Base-by-base conservation (phyloP, 2,888 invertebrate genomes). In the Eristalis arbustorum region DNA sequence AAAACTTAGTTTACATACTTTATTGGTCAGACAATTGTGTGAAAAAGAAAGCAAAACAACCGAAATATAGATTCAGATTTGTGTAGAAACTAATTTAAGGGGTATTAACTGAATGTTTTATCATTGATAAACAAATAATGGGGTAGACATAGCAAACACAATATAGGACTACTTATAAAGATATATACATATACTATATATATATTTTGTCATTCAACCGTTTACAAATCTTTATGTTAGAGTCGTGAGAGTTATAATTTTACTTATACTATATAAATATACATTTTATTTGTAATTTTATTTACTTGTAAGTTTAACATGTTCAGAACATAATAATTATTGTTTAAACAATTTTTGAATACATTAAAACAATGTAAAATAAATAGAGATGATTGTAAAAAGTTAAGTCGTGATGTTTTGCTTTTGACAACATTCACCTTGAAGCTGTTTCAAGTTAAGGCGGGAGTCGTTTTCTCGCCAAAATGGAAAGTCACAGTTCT, bases 381-480 rank as follows among this genome's bases (percentile, higher is more conserved):
- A 71, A 82, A 85, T 73, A 57, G 74, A 75, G 75, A 40, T 82
- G 56, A 85, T 85, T 85, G 82, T 85, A 85, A 82, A 85, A 82
- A 71, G 69, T 81, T 23, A 40, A 23, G 18, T 34, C 18, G 4
- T 49, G 49, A 3, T 40, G 23, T 11, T 67, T 73, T 62, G 59
- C 22, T 61, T 61, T 34, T 8, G 25, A 57, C n/a, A 3, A 68
- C 31, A 31, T n/a, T n/a, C n/a, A n/a, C n/a, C n/a, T n/a, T n/a
- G n/a, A n/a, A n/a, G n/a, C n/a, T n/a, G n/a, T n/a, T n/a, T n/a
- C n/a, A n/a, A n/a, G n/a, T n/a, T n/a, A n/a, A n/a, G n/a, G n/a
- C n/a, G n/a, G n/a, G n/a, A n/a, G n/a, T n/a, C n/a, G n/a, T n/a
- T n/a, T n/a, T n/a, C n/a, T n/a, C n/a, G n/a, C n/a, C n/a, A n/a